These are phyloP conservation scores for Chelmon rostratus DNA, from an alignment of 2,797 vertebrate genomes.

Conservation along the genomic window DNA sequence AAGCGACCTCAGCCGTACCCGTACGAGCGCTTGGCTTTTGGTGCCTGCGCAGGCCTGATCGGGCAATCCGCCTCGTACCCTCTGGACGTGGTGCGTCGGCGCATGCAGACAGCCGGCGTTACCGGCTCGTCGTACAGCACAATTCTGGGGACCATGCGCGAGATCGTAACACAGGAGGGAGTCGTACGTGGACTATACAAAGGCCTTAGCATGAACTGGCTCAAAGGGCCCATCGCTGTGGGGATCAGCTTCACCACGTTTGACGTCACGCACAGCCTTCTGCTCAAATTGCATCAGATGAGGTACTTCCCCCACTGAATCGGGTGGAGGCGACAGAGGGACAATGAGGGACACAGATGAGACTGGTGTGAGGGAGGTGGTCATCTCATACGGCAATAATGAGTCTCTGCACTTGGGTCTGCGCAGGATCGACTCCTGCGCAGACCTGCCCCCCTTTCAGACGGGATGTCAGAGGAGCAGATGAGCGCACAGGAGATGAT, in stretches of 20 bases:
- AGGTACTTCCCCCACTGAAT: constrained; percentile 83
- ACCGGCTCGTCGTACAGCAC: constrained; percentile 88
- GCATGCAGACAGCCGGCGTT: constrained; percentile 97
- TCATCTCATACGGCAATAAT: constrained; percentile 10
- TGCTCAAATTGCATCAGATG: constrained; percentile 86
- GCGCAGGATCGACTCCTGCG: constrained; percentile 14
- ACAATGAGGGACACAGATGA: constrained; percentile 19
- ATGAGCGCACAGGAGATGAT: constrained; percentile 24
- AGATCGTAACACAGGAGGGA: constrained; percentile 91
- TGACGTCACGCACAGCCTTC: constrained; percentile 92
- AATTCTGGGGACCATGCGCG: constrained; percentile 88
- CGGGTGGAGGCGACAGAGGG: not conserved
- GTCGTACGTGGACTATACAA: constrained; percentile 93
- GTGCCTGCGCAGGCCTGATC: constrained; percentile 94
- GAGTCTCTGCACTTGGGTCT: constrained; percentile 20
- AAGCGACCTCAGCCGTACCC: constrained; percentile 89
- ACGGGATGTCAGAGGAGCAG: constrained; percentile 18
- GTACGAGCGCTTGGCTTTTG: constrained; percentile 91
- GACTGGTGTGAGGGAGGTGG: constrained; percentile 16
- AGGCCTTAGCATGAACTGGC: constrained; percentile 99
- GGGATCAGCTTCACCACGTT: constrained; percentile 98
- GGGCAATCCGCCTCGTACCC: constrained; percentile 97
- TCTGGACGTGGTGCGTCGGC: constrained; percentile 95
- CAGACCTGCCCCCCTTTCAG: constrained; percentile 27
- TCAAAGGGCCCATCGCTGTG: constrained; percentile 95